These are phyloP conservation scores for Anisognathus igniventris DNA, from an alignment of 2,797 vertebrate genomes.

Conservation along the genomic window DNA sequence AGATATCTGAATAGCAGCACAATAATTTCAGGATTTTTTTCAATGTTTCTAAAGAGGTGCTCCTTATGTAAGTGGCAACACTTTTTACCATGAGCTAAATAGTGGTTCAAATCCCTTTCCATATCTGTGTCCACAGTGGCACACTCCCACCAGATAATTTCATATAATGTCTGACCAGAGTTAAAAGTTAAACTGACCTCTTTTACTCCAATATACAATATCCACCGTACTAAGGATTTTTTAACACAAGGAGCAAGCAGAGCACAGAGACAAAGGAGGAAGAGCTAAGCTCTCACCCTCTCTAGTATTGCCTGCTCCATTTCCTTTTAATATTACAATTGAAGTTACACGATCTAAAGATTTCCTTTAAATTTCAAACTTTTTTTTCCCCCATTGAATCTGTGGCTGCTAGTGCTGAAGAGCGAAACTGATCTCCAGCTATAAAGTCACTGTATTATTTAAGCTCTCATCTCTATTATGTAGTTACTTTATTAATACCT, in stretches of 20 bases:
- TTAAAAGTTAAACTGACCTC: conserved; percentile 6
- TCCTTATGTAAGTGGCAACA: neutral
- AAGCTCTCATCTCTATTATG: conserved; percentile 5
- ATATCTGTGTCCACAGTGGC: neutral
- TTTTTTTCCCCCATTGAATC: neutral
- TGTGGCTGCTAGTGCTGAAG: neutral
- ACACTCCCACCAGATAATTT: conserved; percentile 25
- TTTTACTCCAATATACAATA: neutral
- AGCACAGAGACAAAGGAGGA: neutral
- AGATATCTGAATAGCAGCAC: conserved; percentile 57
- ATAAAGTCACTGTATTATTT: conserved; percentile 25
- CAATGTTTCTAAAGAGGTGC: neutral
- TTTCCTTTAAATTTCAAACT: conserved; percentile 10
- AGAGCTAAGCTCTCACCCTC: neutral
- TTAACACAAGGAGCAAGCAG: neutral
- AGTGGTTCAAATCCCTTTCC: neutral
- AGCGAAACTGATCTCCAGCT: conserved; percentile 14
- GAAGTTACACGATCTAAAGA: conserved; percentile 10
- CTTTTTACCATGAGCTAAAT: neutral
- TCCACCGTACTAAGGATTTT: neutral
- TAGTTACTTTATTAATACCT: conserved; percentile 41
- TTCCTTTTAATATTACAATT: neutral
- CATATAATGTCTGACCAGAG: neutral
- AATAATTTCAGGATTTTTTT: conserved; percentile 40
- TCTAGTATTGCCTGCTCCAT: neutral